phyloP scores from a whole-genome alignment of 2,888 invertebrate species.

The Drosophila pseudotakahashii region DNA sequence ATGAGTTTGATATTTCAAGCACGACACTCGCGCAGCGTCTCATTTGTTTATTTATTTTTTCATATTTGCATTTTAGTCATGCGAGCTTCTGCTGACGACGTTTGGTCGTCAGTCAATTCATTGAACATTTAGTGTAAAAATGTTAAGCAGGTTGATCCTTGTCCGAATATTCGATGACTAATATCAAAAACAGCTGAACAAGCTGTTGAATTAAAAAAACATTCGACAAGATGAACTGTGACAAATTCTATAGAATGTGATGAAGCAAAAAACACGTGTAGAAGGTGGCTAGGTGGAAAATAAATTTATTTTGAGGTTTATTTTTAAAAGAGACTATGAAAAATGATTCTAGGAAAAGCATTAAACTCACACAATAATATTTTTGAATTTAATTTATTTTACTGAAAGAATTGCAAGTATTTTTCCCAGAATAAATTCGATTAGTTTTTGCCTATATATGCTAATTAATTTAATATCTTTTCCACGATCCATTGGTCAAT shows the following conservation, averaged over 20 bases:
- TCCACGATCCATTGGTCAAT: constrained; percentile 1
- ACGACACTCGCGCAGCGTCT: constrained; percentile 36
- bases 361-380: neutral
- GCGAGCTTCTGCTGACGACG: constrained; percentile 47
- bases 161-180: constrained; percentile 29
- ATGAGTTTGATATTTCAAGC: constrained; percentile 47
- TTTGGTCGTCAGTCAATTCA: constrained; percentile 41
- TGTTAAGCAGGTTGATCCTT: constrained; percentile 59
- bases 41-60: constrained; percentile 41
- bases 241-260: neutral
- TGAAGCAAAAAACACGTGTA: constrained; percentile 5
- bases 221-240: constrained; percentile 4
- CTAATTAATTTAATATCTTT: constrained; percentile 10
- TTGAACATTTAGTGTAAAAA: constrained; percentile 62
- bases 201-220: constrained; percentile 2
- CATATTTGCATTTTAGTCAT: constrained; percentile 69
- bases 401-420: neutral
- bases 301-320: constrained; percentile 6
- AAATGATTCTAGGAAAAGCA: constrained; percentile 4
- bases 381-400: neutral
- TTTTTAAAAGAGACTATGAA: constrained; percentile 9
- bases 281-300: neutral
- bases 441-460: neutral
- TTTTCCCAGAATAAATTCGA: constrained; percentile 9
- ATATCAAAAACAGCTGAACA: constrained; percentile 37